Evolutionary conservation across 2,888 invertebrate genomes (phyloP), one percentile per base, ranked within the genome.

Genomic region (Patella depressa): DNA sequence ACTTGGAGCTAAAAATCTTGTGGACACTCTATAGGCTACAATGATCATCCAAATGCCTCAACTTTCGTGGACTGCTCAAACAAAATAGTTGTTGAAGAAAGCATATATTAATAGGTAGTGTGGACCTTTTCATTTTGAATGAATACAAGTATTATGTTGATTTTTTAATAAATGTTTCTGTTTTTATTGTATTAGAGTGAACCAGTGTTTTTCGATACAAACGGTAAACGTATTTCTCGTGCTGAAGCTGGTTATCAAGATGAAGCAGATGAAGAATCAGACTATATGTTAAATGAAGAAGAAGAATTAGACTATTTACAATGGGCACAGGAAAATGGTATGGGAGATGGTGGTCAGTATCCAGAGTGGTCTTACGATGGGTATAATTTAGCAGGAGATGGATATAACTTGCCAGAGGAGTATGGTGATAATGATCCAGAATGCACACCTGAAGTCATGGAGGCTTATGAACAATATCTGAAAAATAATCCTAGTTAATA

Each of bases 181-280:
- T 45, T 45, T 45, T 24, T 65, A 29, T 75, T 55, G 29, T 81
- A 85, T 53, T 81, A 87, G 86, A 82, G 84, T 81, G 88, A 88
- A 76, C 87, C 89, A 74, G 82, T 88, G 74, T 89, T 88, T 80
- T 89, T 85, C 80, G 84, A 88, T 79, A 75, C 76, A 9, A 65
- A 81, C 71, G 88, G 88, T 4, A 83, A 86, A 76, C 83, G 84
- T n/a, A 87, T 88, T 72, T 83, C 82, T 4, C 81, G 87, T 45
- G 84, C 84, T 78, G 85, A 89, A 78, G 88, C 87, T 24, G 88
- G 85, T 0, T 86, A 83, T 65, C 79, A 77, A 17, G 81, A 80
- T 45, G 84, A 82, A 53, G 85, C 83, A 2, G 84, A 83, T 53
- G 80, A 82, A 34, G 84, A 85, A 53, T 84, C 81, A 74, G 76